Percentiles rank a stretch among this genome's conserved stretches.
Conservation (phyloP, 2,113 vertebrate species). For the Scalopus aquaticus region DNA sequence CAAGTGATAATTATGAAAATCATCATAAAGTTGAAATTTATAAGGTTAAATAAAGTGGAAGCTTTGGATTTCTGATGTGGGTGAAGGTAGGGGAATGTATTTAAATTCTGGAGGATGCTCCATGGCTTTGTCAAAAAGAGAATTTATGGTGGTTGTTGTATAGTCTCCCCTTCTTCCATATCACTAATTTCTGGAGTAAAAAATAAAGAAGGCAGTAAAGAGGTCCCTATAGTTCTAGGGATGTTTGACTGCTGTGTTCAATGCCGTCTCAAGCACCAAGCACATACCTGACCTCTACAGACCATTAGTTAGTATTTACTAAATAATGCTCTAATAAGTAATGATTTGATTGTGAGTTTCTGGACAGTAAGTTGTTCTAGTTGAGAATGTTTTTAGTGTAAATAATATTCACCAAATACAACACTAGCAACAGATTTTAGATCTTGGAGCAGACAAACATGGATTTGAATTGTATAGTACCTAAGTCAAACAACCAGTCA, state of each 20-base stretch:
- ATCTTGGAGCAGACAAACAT: neutral
- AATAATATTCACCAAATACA: neutral
- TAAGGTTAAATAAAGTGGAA: neutral
- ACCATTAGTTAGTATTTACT: neutral
- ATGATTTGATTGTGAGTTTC: neutral
- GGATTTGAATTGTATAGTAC: neutral
- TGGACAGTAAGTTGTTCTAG: neutral
- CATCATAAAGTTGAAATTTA: neutral
- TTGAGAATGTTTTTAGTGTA: neutral
- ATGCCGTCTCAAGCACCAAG: neutral
- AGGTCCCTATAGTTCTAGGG: neutral
- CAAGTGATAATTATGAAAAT: neutral
- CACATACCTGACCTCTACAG: neutral
- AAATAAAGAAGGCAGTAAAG: neutral
- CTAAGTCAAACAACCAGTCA: neutral
- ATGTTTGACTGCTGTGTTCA: neutral
- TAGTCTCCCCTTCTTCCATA: neutral
- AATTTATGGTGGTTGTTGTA: neutral
- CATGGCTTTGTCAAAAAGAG: neutral
- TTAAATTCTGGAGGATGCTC: neutral
- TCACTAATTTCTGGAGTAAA: neutral
- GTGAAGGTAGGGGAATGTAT: neutral
- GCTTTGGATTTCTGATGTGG: neutral
- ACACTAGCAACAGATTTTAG: neutral
- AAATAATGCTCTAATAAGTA: neutral